A percentile compares a stretch with the other conserved stretches of the same genome.
These are phyloP conservation scores for Lochmaea capreae DNA, from an alignment of 2,888 invertebrate species.

Conservation along the genomic window DNA sequence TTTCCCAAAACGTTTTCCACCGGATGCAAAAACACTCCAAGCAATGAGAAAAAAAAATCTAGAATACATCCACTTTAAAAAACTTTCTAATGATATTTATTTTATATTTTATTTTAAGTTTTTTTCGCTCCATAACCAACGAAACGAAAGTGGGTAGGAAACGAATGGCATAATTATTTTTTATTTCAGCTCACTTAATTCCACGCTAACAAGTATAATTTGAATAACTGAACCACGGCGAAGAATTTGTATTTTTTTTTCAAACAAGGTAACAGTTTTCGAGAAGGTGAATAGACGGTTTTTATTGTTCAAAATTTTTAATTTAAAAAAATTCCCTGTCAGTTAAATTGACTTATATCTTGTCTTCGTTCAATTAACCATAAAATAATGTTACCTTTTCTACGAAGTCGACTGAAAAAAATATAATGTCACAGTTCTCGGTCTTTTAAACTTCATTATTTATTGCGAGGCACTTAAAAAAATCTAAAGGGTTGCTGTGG, in stretches of 20 bases:
- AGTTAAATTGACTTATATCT: no score
- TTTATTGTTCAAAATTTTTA: no score
- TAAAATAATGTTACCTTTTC: background rate
- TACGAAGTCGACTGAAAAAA: background rate
- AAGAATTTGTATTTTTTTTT: constrained; percentile 8
- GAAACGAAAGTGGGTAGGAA: constrained; percentile 14
- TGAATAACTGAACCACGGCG: constrained; percentile 13
- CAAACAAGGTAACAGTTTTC: background rate
- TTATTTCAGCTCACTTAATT: constrained; percentile 29
- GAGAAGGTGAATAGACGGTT: background rate
- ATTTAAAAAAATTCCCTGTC: no score
- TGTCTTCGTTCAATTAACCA: background rate
- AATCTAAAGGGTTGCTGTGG: constrained; percentile 20
- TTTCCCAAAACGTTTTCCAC: constrained; percentile 11
- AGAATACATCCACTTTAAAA: constrained; percentile 22
- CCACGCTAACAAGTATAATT: constrained; percentile 21
- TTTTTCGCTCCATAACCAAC: constrained; percentile 1
- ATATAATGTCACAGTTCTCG: background rate
- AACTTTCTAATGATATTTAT: constrained; percentile 35
- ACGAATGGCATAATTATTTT: constrained; percentile 29
- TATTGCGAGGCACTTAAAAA: background rate
- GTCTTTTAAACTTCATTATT: background rate
- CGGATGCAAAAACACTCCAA: constrained; percentile 18
- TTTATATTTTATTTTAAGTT: constrained; percentile 34
- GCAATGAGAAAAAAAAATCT: constrained; percentile 15